Percentiles rank a stretch among this genome's conserved stretches.
Evolutionary conservation across 2,113 vertebrate species (phyloP).

Genomic region (Cheirogaleus medius): DNA sequence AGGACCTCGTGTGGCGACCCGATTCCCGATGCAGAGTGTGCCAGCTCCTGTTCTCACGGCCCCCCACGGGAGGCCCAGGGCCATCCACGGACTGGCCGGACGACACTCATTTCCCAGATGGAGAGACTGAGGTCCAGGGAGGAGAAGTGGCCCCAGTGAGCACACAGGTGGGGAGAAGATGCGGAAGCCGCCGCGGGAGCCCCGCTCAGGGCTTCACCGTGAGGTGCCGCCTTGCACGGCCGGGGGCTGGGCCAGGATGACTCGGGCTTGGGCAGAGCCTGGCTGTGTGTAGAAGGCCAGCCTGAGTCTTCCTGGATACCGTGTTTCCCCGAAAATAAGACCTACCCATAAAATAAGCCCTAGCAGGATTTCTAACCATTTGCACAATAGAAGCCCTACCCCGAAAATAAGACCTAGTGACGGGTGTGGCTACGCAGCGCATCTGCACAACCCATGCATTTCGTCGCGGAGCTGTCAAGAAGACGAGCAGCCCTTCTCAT

Average conservation of each 20-base stretch:
- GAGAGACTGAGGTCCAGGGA: neutral
- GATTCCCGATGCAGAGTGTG: accelerated
- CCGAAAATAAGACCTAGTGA: too few species aligned
- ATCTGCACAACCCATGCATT: too few species aligned
- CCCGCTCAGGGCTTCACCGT: neutral
- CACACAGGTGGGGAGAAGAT: neutral
- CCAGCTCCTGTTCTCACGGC: neutral
- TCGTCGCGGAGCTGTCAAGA: accelerated
- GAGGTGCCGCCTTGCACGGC: accelerated
- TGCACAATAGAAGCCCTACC: too few species aligned
- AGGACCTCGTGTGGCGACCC: accelerated
- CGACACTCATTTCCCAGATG: neutral
- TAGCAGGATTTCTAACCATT: too few species aligned
- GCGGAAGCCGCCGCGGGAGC: neutral
- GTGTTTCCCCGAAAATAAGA: too few species aligned
- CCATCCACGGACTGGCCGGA: neutral
- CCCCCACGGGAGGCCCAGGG: too few species aligned
- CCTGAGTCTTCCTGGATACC: neutral
- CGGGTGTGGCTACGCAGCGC: too few species aligned
- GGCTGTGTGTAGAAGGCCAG: too few species aligned
- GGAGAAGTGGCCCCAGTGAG: too few species aligned
- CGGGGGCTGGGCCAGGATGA: too few species aligned
- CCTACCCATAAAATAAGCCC: too few species aligned
- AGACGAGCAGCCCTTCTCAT: too few species aligned
- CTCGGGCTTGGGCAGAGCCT: neutral